Evolutionary conservation across 37 sponge, comb jelly and placozoan species (phyloP), one percentile per base, ranked within the genome.

Genomic region (Mnemiopsis leidyi): DNA sequence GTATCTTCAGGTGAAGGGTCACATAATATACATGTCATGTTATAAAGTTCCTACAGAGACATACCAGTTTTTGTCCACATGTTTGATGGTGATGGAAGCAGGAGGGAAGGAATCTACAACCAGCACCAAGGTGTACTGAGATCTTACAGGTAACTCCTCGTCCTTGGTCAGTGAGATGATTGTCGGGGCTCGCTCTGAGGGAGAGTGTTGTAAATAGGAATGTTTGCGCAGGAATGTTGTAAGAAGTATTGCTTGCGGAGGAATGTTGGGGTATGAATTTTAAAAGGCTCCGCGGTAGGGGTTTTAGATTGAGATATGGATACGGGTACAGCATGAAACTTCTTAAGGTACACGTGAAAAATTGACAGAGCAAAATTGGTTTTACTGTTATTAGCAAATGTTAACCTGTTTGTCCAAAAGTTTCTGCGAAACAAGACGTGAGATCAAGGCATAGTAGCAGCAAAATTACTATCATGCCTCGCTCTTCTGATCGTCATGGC

Each of bases 41-140:
- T 48, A 48, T 48, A 48, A 5, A 48, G 5, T 18, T 48, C 13
- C 13, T 5, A 18, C 13, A 23, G 23, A 36, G 38, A 85, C 90
- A 25, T 23, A 85, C 90, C 90, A 26, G n/a, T 85, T 21, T 29
- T 29, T 85, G n/a, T 85, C 90, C 0, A 26, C 29, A 26, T 85
- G 90, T 20, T 16, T 38, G 25, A 85, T 38, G 90, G 48, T 85
- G 26, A 85, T 39, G 1, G n/a, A 24, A 2, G 35, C 29, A 21
- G 90, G 61, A 18, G 90, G 90, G 36, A 39, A 25, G 23, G 61
- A 39, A 20, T 39, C 61, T 0, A 85, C 90, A 38, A 85, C 90
- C 18, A 71, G 25, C n/a, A 28, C 20, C 30, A 71, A 25, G n/a
- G 75, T 29, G n/a, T 28, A 29, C 21, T 71, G 3, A 71, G 30